phyloP scores from a whole-genome alignment of 1,140 invertebrate species.

The Lepidostoma basale region DNA sequence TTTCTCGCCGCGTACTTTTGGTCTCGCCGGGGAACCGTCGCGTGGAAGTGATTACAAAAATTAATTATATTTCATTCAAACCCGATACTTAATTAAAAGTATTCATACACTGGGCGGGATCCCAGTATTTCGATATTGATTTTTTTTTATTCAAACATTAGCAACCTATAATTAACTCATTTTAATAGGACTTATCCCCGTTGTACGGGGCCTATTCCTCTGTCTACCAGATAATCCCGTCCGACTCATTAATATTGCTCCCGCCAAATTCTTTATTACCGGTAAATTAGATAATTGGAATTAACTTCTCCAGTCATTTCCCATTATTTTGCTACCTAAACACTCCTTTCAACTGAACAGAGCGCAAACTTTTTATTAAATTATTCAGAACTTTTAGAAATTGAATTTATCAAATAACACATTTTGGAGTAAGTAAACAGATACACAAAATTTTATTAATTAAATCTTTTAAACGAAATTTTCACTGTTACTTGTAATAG shows the following conservation, averaged over 20 bases:
- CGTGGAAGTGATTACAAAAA: constrained; percentile 36
- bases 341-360: no score
- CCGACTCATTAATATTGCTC: background rate
- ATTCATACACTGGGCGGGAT: constrained; percentile 21
- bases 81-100: constrained; percentile 36
- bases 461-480: no score
- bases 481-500: no score
- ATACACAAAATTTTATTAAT: no score
- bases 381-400: no score
- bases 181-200: constrained; percentile 19
- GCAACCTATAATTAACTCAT: constrained; percentile 28
- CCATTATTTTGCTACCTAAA: no score
- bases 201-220: background rate
- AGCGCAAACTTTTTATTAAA: no score
- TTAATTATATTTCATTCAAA: constrained; percentile 37
- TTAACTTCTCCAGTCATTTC: background rate
- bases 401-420: no score
- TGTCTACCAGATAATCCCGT: background rate
- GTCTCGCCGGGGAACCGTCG: background rate
- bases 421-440: no score
- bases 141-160: constrained; percentile 31
- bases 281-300: background rate
- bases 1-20: background rate
- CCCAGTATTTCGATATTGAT: constrained; percentile 7
- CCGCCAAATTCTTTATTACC: background rate